Conservation (phyloP, 2,113 vertebrate genomes). For the Cavia porcellus region DNA sequence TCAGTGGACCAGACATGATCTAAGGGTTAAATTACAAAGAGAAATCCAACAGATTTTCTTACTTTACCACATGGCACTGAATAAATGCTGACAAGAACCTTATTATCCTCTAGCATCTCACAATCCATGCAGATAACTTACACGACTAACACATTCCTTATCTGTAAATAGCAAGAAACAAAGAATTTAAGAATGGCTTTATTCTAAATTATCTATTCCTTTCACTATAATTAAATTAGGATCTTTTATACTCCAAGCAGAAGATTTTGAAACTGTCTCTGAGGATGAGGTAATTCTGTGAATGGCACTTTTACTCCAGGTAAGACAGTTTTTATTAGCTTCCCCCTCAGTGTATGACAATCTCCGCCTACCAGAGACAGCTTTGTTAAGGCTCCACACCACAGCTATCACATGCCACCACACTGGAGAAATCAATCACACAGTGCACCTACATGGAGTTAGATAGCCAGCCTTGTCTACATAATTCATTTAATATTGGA, state of each 20-base stretch:
- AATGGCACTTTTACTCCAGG: slow-evolving; percentile 24
- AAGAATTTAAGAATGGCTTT: neutral
- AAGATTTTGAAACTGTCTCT: slow-evolving; percentile 33
- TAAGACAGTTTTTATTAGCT: neutral
- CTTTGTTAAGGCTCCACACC: neutral
- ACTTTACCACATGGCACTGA: neutral
- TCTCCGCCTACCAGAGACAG: neutral
- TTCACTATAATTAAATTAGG: slow-evolving; percentile 35
- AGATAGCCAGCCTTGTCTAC: neutral
- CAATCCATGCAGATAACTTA: neutral
- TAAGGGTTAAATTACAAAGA: slow-evolving; percentile 41
- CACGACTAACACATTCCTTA: neutral
- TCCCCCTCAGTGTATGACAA: neutral
- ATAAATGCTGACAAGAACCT: slow-evolving; percentile 23
- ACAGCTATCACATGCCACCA: neutral
- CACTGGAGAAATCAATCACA: neutral
- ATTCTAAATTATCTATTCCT: neutral
- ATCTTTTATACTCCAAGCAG: slow-evolving; percentile 10
- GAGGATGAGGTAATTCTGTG: neutral
- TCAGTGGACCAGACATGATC: neutral
- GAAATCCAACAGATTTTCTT: slow-evolving; percentile 11
- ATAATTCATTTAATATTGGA: neutral
- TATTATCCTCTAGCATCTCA: slow-evolving; percentile 43
- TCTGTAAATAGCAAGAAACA: slow-evolving; percentile 46
- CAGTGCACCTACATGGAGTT: neutral